A percentile compares a stretch with the other conserved stretches of the same genome.
These are phyloP conservation scores for Pomacea maculata DNA, from an alignment of 1,140 invertebrate species.

Conservation along the genomic window DNA sequence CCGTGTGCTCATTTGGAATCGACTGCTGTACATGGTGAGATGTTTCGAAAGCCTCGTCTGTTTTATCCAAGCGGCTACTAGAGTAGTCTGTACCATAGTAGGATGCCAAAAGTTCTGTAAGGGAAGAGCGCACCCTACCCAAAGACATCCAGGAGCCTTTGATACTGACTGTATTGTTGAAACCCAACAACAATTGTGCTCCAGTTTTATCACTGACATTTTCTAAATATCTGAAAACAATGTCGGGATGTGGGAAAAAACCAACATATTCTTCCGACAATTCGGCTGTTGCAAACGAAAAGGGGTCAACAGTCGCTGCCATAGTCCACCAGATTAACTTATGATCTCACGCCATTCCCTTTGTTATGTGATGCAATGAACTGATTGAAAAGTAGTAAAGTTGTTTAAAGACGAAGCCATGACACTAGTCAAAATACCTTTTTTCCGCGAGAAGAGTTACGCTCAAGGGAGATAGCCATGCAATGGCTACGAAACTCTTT, in stretches of 20 bases:
- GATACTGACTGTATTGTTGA: conserved; percentile 12
- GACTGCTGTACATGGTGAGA: neutral
- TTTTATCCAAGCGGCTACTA: neutral
- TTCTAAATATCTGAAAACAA: conserved; percentile 26
- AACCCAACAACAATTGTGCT: conserved; percentile 15
- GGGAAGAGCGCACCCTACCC: conserved; percentile 17
- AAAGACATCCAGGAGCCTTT: conserved; percentile 33
- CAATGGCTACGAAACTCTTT: neutral
- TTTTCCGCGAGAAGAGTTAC: neutral
- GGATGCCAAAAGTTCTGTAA: conserved; percentile 26
- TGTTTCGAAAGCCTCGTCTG: neutral
- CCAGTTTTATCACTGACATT: conserved; percentile 22
- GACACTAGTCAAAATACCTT: neutral
- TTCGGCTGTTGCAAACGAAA: conserved; percentile 29
- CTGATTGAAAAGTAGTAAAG: too few relatives aligned
- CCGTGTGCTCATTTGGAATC: neutral
- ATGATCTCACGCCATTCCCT: neutral
- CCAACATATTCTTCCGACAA: conserved; percentile 27
- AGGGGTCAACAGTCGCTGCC: conserved; percentile 19
- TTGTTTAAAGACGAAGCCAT: neutral
- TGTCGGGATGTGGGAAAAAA: conserved; percentile 26
- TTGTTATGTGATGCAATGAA: too few relatives aligned
- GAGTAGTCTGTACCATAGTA: conserved; percentile 1
- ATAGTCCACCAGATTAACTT: neutral
- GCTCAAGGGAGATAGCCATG: neutral